Conservation (phyloP, 2,113 vertebrate species). For the human (Homo sapiens) region GRCh38 chr2:39509001-39509500, state of each 20-base stretch:
- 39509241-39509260: not conserved
- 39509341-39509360: not conserved
- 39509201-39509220: constrained; percentile 20
- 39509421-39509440: not conserved
- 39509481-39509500: not conserved
- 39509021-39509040: not conserved
- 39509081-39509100: not conserved
- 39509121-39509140: not conserved
- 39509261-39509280: not conserved
- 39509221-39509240: not conserved
- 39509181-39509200: not conserved
- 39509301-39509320: not conserved
- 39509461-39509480: not conserved
- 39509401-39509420: not conserved
- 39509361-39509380: not conserved
- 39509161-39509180: not conserved
- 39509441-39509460: not conserved
- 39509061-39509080: not conserved
- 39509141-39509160: not conserved
- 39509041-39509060: not conserved
- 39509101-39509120: not conserved
- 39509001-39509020: not conserved
- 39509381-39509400: not conserved
- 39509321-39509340: not conserved
- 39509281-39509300: not conserved